Conservation (phyloP, 1,140 invertebrate genomes). For the Anoplophora glabripennis region DNA sequence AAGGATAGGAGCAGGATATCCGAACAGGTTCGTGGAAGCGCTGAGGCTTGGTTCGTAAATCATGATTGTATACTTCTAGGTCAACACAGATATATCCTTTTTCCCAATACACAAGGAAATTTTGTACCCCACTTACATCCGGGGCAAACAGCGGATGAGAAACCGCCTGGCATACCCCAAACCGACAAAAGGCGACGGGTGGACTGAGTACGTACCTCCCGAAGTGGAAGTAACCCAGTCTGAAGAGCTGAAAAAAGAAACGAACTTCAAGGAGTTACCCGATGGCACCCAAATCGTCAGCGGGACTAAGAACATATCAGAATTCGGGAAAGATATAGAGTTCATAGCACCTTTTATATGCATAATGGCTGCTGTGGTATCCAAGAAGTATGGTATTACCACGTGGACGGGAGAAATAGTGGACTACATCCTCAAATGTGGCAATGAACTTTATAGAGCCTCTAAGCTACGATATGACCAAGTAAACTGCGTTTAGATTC, state of each 20-base stretch:
- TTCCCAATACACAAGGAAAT: conserved; percentile 29
- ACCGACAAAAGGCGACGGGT: conserved; percentile 9
- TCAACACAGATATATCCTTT: conserved; percentile 34
- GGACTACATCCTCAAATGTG: conserved; percentile 52
- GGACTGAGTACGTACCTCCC: conserved; percentile 21
- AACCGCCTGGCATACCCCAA: conserved; percentile 7
- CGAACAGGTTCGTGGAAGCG: background rate
- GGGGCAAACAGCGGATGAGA: conserved; percentile 27
- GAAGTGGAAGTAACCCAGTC: conserved; percentile 43
- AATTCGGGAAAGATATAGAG: conserved; percentile 37
- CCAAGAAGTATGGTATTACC: conserved; percentile 53
- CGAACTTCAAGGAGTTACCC: conserved; percentile 53
- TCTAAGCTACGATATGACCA: conserved; percentile 47
- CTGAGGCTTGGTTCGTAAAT: too few relatives aligned
- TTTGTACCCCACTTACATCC: conserved; percentile 27
- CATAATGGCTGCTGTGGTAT: conserved; percentile 55
- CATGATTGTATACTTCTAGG: conserved; percentile 1
- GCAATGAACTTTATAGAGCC: conserved; percentile 50
- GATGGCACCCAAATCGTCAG: conserved; percentile 53
- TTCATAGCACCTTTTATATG: conserved; percentile 53
- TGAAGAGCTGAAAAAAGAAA: conserved; percentile 51
- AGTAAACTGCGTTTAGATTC: conserved; percentile 33
- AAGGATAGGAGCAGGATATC: conserved; percentile 1
- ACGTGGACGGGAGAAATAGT: conserved; percentile 53
- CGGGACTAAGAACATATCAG: conserved; percentile 47